Evolutionary conservation across 2,888 invertebrate genomes (phyloP).

Genomic region (Cistogaster globosa): DNA sequence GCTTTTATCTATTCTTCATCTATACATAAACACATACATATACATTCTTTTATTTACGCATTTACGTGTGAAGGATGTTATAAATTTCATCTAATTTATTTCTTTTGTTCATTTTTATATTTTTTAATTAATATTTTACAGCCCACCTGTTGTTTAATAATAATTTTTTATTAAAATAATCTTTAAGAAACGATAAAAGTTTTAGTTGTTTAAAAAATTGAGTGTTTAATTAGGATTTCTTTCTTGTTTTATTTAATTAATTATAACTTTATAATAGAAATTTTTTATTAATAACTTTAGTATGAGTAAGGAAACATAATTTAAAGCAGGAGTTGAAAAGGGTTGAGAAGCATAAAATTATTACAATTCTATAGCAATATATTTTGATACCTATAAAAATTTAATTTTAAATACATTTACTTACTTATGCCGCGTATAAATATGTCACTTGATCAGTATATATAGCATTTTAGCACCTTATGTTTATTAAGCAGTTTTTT

Average conservation of each 20-base stretch:
- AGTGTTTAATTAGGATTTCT: not conserved
- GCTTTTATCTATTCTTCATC: conserved; percentile 36
- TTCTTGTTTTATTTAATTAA: not conserved
- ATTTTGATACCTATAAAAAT: too few relatives aligned
- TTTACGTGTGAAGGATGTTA: conserved; percentile 20
- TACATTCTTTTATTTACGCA: not conserved
- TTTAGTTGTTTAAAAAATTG: not conserved
- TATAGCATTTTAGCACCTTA: too few relatives aligned
- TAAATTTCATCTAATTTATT: conserved; percentile 30
- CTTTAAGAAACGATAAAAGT: not conserved
- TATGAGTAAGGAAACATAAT: not conserved
- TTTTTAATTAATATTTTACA: conserved; percentile 39
- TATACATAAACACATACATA: not conserved
- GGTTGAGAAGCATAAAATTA: not conserved
- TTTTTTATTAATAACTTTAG: not conserved
- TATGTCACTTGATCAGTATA: too few relatives aligned
- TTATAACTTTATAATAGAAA: not conserved
- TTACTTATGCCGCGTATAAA: too few relatives aligned
- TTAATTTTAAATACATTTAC: too few relatives aligned
- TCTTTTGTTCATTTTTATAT: conserved; percentile 17
- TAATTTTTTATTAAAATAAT: not conserved
- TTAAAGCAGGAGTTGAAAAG: not conserved
- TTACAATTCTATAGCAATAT: not conserved
- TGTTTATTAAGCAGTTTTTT: not conserved
- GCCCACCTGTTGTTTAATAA: conserved; percentile 21